A percentile compares a stretch with the other conserved stretches of the same genome.
Conservation (phyloP, 2,888 invertebrate genomes). For the Copidosoma aretas region DNA sequence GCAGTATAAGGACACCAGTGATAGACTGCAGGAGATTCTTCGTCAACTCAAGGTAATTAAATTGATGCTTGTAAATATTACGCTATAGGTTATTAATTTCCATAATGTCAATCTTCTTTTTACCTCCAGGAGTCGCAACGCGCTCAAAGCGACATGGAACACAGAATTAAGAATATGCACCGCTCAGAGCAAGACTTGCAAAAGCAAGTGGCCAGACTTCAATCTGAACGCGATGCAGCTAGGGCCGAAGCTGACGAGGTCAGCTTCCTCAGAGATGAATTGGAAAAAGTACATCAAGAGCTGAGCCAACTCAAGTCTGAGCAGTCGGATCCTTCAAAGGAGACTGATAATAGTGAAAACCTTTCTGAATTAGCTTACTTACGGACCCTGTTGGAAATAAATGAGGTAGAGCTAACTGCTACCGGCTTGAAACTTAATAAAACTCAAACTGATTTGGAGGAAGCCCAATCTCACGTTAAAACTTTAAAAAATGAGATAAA, state of each 20-base stretch:
- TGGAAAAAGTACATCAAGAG: conserved; percentile 57
- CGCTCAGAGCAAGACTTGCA: conserved; percentile 69
- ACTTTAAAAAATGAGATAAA: conserved; percentile 57
- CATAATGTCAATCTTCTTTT: background rate
- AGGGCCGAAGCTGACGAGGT: conserved; percentile 53
- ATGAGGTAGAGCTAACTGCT: conserved; percentile 51
- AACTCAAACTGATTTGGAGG: conserved; percentile 56
- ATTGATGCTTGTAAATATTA: too few relatives aligned
- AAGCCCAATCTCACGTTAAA: conserved; percentile 66
- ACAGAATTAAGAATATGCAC: conserved; percentile 64
- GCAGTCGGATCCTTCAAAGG: conserved; percentile 19
- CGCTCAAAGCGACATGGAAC: conserved; percentile 66
- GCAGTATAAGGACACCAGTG: conserved; percentile 64
- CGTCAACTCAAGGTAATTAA: conserved; percentile 65
- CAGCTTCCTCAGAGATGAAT: conserved; percentile 61
- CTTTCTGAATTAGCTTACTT: conserved; percentile 7
- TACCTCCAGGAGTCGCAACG: conserved; percentile 65
- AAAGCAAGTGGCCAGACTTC: conserved; percentile 59
- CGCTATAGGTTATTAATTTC: background rate
- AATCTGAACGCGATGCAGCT: conserved; percentile 58
- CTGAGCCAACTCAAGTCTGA: conserved; percentile 52
- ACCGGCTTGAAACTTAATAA: conserved; percentile 45
- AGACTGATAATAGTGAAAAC: conserved; percentile 12
- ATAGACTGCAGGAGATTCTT: conserved; percentile 65
- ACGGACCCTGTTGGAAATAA: conserved; percentile 39